Evolutionary conservation across 2,888 invertebrate species (phyloP).

Genomic region (Pharmacophagus antenor): DNA sequence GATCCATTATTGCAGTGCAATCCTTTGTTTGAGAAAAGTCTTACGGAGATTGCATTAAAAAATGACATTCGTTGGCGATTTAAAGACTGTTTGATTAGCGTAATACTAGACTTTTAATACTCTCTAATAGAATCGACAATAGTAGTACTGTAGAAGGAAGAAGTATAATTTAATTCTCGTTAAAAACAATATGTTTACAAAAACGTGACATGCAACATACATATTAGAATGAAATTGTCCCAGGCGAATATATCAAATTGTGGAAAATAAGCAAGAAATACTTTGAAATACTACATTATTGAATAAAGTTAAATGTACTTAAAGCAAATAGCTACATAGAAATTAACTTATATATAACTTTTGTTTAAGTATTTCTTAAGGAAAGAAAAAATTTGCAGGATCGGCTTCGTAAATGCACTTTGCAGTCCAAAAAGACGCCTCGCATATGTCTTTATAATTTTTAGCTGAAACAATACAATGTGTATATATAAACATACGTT

Average conservation of each 20-base stretch:
- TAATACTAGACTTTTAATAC: slow-evolving; percentile 24
- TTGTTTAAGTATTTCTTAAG: slow-evolving; percentile 35
- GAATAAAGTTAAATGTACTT: no score
- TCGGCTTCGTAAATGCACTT: slow-evolving; percentile 54
- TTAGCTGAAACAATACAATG: slow-evolving; percentile 46
- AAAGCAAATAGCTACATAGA: no score
- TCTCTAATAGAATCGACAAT: slow-evolving; percentile 18
- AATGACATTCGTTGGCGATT: slow-evolving; percentile 32
- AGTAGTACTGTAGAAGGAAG: no score
- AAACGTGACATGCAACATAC: no score
- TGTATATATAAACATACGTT: neutral
- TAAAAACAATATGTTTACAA: slow-evolving; percentile 13
- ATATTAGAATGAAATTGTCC: no score
- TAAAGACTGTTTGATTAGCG: slow-evolving; percentile 41
- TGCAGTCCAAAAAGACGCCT: slow-evolving; percentile 53
- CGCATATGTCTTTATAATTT: slow-evolving; percentile 51
- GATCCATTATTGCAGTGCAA: slow-evolving; percentile 38
- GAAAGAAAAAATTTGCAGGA: slow-evolving; percentile 49
- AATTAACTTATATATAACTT: no score
- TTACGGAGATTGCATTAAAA: slow-evolving; percentile 31
- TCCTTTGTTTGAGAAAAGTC: slow-evolving; percentile 19
- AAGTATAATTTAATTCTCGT: neutral
- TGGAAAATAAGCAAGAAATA: neutral
- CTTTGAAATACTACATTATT: neutral
- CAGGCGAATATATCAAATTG: neutral